phyloP scores from a whole-genome alignment of 92 coral and sea anemone genomes.

The Ricordea florida region DNA sequence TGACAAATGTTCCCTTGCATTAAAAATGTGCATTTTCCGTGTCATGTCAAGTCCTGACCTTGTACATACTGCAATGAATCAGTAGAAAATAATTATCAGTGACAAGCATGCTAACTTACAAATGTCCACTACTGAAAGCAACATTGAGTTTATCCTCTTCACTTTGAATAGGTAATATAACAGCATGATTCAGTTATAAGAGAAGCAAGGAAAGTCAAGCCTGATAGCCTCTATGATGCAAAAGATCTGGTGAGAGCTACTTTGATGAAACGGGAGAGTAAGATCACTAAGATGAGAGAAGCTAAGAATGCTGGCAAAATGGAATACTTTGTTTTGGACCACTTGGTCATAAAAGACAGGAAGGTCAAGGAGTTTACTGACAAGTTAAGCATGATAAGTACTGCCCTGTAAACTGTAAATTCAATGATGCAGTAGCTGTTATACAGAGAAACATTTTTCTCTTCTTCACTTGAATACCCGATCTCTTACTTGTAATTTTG shows the following conservation, averaged over 20 bases:
- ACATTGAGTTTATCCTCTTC: too few relatives aligned
- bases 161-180: too few relatives aligned
- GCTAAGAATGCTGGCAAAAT: constrained; percentile 35
- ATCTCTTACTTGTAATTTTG: neutral
- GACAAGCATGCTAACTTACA: neutral
- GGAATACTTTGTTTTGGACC: constrained; percentile 19
- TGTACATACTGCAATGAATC: constrained; percentile 21
- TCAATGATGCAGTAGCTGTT: neutral
- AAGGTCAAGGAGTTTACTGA: too few relatives aligned
- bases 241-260: constrained; percentile 10
- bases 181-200: constrained; percentile 11
- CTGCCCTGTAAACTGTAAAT: neutral
- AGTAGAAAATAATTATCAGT: neutral
- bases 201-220: constrained; percentile 15
- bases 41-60: neutral
- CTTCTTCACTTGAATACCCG: too few relatives aligned
- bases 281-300: constrained; percentile 13
- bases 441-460: too few relatives aligned
- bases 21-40: neutral
- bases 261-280: constrained; percentile 13
- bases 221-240: neutral
- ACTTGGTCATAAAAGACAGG: constrained; percentile 7
- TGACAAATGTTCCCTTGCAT: constrained; percentile 10
- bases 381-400: too few relatives aligned
- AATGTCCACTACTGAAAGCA: too few relatives aligned